Base-by-base conservation (phyloP, 2,888 invertebrate genomes). In the Sphinx pinastri region DNA sequence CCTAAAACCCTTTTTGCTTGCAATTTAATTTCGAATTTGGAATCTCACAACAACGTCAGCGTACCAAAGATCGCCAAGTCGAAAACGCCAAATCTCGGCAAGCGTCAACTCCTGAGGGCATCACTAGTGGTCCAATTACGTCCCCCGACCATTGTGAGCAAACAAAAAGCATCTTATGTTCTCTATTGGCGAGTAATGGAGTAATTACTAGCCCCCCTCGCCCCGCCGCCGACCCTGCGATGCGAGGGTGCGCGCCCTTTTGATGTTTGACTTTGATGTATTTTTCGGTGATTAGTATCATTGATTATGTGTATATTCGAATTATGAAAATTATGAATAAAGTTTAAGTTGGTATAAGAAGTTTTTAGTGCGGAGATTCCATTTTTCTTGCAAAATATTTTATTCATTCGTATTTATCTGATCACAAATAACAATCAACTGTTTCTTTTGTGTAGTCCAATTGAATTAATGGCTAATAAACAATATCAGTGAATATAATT, bases 161-260 rank as follows among this genome's bases (percentile, higher is more conserved):
- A 72, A 81, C 78, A 81, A 81, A 79, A 80, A 81, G 74, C 79
- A 75, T 83, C 81, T 79, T 77, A 78, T 76, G 77, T 79, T 76
- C 77, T 79, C 79, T 81, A 79, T 85, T 77, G 75, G 70, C 74
- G 72, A 77, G 79, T 81, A 83, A 85, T 84, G 78, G 78, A 72
- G 77, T 77, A 75, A 77, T 77, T 77, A 79, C 70, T 76, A 63
- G 68, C 45, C 38, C 57, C 70, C 55, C 45, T 45, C 49, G 6
- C 25, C 57, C 45, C 57, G 16, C 19, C 60, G 25, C 45, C 47
- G 19, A 8, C 51, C 59, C 60, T 47, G 59, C 67, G 57, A 57
- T 67, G 57, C 38, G 70, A 45, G 71, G 63, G 67, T 57, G 31
- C 31, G n/a, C 63, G 68, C 63, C 68, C 67, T 49, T 68, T 66